phyloP scores from a whole-genome alignment of 1,140 invertebrate genomes.

The Drosophila serrata region DNA sequence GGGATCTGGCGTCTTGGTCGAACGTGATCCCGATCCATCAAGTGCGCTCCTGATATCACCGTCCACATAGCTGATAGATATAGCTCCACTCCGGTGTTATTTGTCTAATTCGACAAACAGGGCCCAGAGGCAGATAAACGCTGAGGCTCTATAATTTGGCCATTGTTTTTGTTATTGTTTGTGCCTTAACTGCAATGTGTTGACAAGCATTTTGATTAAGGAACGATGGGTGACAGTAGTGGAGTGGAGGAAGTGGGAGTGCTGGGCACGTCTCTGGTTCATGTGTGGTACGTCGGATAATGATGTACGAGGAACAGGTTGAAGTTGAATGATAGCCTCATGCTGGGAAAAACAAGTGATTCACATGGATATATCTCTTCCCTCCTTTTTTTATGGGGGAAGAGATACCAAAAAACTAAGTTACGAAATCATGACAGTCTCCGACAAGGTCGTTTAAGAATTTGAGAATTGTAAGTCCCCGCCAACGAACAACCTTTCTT shows the following conservation, averaged over 20 bases:
- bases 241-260: constrained; percentile 8
- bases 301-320: constrained; percentile 40
- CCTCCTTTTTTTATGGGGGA: not conserved
- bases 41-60: constrained; percentile 37
- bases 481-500: constrained; percentile 24
- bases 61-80: constrained; percentile 34
- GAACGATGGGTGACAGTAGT: constrained; percentile 20
- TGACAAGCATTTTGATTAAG: constrained; percentile 75
- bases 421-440: constrained; percentile 17
- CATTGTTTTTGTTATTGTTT: constrained; percentile 35
- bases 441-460: constrained; percentile 5
- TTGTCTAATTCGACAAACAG: constrained; percentile 73
- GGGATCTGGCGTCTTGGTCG: constrained; percentile 16
- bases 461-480: constrained; percentile 25
- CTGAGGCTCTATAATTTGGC: constrained; percentile 39
- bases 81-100: constrained; percentile 46
- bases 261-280: constrained; percentile 57
- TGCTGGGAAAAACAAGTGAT: constrained; percentile 39
- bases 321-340: constrained; percentile 58
- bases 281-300: constrained; percentile 33
- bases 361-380: constrained; percentile 24
- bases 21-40: constrained; percentile 48
- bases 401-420: constrained; percentile 2
- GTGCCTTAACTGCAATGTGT: constrained; percentile 59
- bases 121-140: constrained; percentile 58